Base-by-base conservation (phyloP, 2,888 invertebrate genomes). In the Hydrotaea diabolus region DNA sequence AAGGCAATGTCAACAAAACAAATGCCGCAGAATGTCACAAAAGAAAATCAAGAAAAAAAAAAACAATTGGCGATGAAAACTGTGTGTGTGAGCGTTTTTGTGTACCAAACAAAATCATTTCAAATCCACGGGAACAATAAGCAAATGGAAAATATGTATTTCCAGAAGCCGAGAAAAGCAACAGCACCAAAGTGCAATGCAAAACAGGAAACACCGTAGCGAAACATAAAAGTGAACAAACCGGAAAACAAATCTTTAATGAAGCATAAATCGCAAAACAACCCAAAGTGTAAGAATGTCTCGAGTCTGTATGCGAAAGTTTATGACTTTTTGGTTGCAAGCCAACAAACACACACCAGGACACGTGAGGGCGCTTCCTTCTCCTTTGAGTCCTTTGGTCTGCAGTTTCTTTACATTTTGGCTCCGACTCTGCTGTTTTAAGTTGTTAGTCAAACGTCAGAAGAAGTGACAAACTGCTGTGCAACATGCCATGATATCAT, bases 51-150 rank as follows among this genome's bases (percentile, higher is more conserved):
- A 81, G 39, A 76, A 72, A 77, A 69, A 77, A 76, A 64, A 88
- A 88, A 90, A 90, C 90, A 90, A 89, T 89, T 89, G 89, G 87
- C 59, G 55, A 79, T 83, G 77, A 87, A 86, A 69, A 69, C 15
- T 43, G 43, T 11, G 43, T 11, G n/a, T n/a, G n/a, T n/a, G n/a
- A n/a, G n/a, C n/a, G 9, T 19, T 2, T 39, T 23, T 69, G 15
- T 53, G 31, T 31, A 31, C 26, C 46, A 43, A 49, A 66, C 55
- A 17, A 53, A 59, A 72, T 76, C 43, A 66, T 74, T 82, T 74
- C 55, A 77, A 69, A 79, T 55, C 53, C 36, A 36, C n/a, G n/a
- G 19, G n/a, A 66, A 53, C 31, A 69, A 53, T 69, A 69, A 57
- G 43, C 46, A 66, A 77, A 77, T 69, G 53, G 57, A 36, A 55